Percentiles rank a stretch among this genome's conserved stretches.
phyloP scores from a whole-genome alignment of 2,888 invertebrate genomes.

The Latrodectus elegans region DNA sequence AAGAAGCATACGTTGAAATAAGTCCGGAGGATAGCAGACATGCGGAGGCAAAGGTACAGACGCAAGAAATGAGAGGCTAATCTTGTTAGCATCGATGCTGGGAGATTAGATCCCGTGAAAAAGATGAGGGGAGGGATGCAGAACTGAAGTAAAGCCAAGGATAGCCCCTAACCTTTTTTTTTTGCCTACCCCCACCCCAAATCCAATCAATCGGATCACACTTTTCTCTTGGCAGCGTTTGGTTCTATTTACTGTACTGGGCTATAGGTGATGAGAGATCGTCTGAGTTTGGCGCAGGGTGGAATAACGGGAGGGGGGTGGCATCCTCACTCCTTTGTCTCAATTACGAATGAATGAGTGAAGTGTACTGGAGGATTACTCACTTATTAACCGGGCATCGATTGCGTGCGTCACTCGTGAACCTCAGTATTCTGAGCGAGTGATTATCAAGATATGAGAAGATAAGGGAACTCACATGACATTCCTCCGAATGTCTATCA shows the following conservation, averaged over 20 bases:
- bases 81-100: slow-evolving; percentile 51
- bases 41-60: slow-evolving; percentile 23
- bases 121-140: background rate
- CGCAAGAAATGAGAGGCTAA: slow-evolving; percentile 32
- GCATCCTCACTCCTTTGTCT: background rate
- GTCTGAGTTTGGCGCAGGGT: slow-evolving; percentile 6
- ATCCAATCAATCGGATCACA: slow-evolving; percentile 47
- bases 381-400: background rate
- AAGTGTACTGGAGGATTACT: slow-evolving; percentile 4
- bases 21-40: slow-evolving; percentile 17
- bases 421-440: background rate
- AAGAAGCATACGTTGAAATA: slow-evolving; percentile 17
- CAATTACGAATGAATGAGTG: slow-evolving; percentile 5
- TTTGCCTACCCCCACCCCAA: slow-evolving; percentile 8
- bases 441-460: too few relatives aligned
- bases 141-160: slow-evolving; percentile 31
- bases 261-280: background rate
- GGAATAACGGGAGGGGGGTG: background rate
- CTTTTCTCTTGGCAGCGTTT: slow-evolving; percentile 15
- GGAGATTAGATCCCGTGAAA: slow-evolving; percentile 49
- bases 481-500: too few relatives aligned
- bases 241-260: background rate
- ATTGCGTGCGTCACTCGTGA: background rate
- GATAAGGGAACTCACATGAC: too few relatives aligned
- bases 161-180: slow-evolving; percentile 4